Conservation (phyloP, 2,888 invertebrate species). For the Drosophila meridionalis region DNA sequence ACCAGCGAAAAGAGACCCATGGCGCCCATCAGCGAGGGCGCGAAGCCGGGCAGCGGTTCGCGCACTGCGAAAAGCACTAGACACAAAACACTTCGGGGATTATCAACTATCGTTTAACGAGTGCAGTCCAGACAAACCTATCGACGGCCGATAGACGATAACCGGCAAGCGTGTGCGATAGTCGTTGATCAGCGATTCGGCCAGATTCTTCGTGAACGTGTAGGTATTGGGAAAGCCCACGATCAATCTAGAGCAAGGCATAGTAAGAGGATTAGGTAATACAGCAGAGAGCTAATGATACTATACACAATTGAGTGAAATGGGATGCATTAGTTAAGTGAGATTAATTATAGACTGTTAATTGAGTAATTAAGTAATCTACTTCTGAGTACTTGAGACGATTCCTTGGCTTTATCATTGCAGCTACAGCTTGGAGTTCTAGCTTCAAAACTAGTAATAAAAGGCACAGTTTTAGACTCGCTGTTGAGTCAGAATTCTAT, state of each 20-base stretch:
- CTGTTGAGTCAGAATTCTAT: too few species aligned
- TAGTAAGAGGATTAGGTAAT: too few species aligned
- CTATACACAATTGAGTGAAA: not conserved
- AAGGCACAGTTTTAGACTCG: too few species aligned
- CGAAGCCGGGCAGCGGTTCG: slow-evolving; percentile 76
- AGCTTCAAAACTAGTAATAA: too few species aligned
- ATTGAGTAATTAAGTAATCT: too few species aligned
- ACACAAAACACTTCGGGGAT: not conserved
- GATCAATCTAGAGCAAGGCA: slow-evolving; percentile 56
- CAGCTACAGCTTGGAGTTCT: too few species aligned
- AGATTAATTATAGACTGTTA: too few species aligned
- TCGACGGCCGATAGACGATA: slow-evolving; percentile 94
- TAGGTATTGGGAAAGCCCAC: slow-evolving; percentile 92
- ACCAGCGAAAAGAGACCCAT: slow-evolving; percentile 76
- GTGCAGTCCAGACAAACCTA: slow-evolving; percentile 86
- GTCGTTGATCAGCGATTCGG: slow-evolving; percentile 92
- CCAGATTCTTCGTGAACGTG: slow-evolving; percentile 94
- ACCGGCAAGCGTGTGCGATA: slow-evolving; percentile 88
- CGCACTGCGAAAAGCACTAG: slow-evolving; percentile 66
- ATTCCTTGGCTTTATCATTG: too few species aligned
- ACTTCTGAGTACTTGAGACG: too few species aligned
- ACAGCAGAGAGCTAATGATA: too few species aligned
- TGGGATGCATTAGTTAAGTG: not conserved
- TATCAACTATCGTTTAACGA: not conserved
- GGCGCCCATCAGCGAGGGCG: slow-evolving; percentile 72